Conservation (phyloP, 2,797 vertebrate genomes). For the Acanthiza pusilla region DNA sequence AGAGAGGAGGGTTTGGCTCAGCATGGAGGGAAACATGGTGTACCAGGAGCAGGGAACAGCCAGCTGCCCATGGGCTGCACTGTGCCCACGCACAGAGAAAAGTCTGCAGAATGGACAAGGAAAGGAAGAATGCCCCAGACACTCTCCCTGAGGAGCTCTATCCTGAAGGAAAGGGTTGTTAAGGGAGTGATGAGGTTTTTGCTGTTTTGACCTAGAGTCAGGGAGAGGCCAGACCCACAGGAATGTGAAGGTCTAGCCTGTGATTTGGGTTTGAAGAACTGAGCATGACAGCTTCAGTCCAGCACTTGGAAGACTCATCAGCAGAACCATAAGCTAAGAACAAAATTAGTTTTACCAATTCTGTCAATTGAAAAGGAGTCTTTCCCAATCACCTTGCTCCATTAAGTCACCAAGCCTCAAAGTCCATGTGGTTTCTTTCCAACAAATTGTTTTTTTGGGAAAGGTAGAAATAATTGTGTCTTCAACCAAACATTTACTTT, state of each 20-base stretch:
- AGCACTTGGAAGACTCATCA: background rate
- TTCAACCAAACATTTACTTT: background rate
- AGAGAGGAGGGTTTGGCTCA: background rate
- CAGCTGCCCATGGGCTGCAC: background rate
- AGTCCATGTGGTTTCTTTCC: background rate
- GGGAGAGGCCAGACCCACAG: background rate
- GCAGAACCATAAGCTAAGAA: background rate
- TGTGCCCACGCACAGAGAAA: rapidly evolving
- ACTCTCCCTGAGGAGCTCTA: background rate
- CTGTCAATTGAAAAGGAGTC: background rate
- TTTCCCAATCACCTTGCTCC: background rate
- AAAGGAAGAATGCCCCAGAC: background rate
- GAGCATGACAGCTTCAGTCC: background rate
- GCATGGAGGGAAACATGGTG: background rate
- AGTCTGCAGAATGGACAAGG: background rate
- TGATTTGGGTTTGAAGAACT: background rate
- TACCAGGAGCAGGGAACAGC: background rate
- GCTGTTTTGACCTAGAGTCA: background rate
- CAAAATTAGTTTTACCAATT: background rate
- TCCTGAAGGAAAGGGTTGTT: background rate
- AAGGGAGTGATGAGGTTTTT: background rate
- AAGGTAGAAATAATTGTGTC: background rate
- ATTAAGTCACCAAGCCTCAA: background rate
- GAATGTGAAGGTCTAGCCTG: background rate
- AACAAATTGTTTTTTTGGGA: background rate